These are phyloP conservation scores for Empidonax alnorum DNA, from an alignment of 2,113 vertebrate genomes.

Conservation along the genomic window DNA sequence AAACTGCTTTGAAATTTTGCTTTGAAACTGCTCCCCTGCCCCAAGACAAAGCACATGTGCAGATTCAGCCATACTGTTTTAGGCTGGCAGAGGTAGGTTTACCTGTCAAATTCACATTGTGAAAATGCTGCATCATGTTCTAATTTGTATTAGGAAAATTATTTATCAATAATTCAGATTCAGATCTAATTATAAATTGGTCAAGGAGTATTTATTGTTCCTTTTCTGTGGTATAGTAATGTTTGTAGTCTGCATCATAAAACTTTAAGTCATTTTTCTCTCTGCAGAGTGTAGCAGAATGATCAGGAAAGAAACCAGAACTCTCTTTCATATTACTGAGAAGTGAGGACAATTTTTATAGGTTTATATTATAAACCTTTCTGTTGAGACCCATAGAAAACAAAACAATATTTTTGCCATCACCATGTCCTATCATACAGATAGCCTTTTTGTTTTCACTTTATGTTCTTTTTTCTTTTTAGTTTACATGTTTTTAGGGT, in stretches of 20 bases:
- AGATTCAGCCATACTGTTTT: fast-evolving
- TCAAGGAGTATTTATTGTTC: neutral
- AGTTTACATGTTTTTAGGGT: neutral
- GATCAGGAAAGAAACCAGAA: neutral
- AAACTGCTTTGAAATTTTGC: too few species aligned
- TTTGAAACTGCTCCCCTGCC: neutral
- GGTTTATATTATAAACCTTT: neutral
- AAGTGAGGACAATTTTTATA: neutral
- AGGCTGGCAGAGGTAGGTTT: neutral
- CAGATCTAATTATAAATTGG: neutral
- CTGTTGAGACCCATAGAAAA: neutral
- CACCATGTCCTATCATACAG: neutral
- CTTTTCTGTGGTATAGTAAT: neutral
- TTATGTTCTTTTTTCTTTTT: neutral
- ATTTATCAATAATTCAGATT: neutral
- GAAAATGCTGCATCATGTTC: neutral
- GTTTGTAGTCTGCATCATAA: neutral
- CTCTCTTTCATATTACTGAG: neutral
- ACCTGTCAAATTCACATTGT: neutral
- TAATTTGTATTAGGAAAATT: neutral
- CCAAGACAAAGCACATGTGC: fast-evolving
- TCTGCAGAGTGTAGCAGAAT: neutral
- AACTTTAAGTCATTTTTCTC: neutral
- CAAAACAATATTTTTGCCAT: neutral
- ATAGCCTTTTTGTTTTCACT: neutral